Base-by-base conservation (phyloP, 2,888 invertebrate species). In the Caenorhabditis sp. region DNA sequence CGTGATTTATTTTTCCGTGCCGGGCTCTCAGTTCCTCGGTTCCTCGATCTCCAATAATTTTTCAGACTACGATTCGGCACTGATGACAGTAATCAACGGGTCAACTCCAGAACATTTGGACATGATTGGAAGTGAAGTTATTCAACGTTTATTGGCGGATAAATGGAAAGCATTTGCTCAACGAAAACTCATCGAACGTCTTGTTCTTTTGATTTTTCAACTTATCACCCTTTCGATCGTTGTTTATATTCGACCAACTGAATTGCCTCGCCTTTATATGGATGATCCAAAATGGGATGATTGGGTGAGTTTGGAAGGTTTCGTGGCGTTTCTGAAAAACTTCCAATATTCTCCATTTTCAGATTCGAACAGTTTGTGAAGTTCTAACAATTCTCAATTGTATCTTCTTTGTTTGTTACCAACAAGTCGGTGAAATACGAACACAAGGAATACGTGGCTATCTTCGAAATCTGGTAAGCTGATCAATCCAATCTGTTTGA, bases 101-200 rank as follows among this genome's bases (percentile, higher is more conserved):
- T 95, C 94, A 12, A 97, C 96, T 88, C 94, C 95, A 86, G 97
- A 95, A 86, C 99, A 99, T 91, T 91, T 99, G 88, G 95, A 97
- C 88, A 99, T 99, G 97, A 90, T 99, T 85, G 96, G 96, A 88
- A 96, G 97, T 58, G 97, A 97, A 36, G 97, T 99, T 66, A 97
- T 99, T 86, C 95, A 97, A 88, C 92, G 95, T 85, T 90, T 99
- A 59, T 91, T 99, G 21, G 97, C 97, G 89, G 97, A 99, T 89
- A 99, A 99, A 89, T 99, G 99, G 99, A 97, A 97, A 89, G 95
- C 96, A 0, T 99, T 95, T 90, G 99, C 96, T 27, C 92, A 95
- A 94, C 93, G 93, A 85, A 95, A 96, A 90, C 95, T 97, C 88
- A 90, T 96, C 71, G 94, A 96, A 89, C 92, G 96, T 49, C 91